Conservation (phyloP, 2,888 invertebrate genomes). For the Cordilura impudica region DNA sequence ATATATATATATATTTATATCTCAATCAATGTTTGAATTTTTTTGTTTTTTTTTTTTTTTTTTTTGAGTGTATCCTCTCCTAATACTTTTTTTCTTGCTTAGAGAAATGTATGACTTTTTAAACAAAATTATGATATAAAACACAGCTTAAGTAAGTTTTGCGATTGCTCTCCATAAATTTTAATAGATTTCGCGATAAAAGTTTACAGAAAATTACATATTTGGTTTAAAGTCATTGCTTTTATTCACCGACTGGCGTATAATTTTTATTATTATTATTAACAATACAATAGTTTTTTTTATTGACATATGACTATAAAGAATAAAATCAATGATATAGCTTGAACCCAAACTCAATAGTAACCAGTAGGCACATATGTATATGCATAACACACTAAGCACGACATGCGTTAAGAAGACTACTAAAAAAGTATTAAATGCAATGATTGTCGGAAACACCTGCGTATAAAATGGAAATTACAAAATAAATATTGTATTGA, state of each 20-base stretch:
- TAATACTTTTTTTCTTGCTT: not conserved
- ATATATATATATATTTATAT: no score
- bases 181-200: not conserved
- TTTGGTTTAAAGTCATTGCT: no score
- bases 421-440: not conserved
- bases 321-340: not conserved
- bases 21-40: no score
- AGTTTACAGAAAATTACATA: no score
- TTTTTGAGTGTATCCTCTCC: no score
- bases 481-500: not conserved
- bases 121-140: not conserved
- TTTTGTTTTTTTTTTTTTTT: no score
- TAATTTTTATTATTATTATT: not conserved
- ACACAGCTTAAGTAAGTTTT: not conserved
- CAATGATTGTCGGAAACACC: conserved; percentile 8
- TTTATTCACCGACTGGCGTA: no score
- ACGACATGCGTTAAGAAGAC: not conserved
- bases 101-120: not conserved
- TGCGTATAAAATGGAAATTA: conserved; percentile 2
- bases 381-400: no score
- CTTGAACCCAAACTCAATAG: not conserved
- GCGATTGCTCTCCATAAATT: not conserved
- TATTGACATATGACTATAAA: not conserved
- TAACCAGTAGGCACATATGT: no score
- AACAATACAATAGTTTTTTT: not conserved